Conservation (phyloP, 2,797 vertebrate genomes). For the Aselliscus stoliczkanus region DNA sequence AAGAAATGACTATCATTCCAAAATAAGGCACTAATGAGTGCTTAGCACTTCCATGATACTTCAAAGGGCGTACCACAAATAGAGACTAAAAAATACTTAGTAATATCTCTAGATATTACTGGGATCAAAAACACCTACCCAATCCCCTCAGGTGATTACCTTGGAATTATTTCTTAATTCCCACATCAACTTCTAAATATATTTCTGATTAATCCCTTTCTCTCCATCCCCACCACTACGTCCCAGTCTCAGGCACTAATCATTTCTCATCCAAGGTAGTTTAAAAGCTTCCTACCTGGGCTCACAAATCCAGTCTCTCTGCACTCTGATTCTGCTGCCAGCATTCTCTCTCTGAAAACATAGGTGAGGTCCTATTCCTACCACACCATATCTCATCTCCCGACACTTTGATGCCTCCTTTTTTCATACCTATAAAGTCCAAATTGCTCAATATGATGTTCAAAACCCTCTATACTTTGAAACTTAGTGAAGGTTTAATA, state of each 20-base stretch:
- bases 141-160: neutral
- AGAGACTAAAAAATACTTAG: slow-evolving; percentile 14
- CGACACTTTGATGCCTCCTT: neutral
- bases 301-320: neutral
- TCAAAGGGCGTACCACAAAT: neutral
- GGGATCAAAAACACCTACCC: neutral
- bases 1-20: slow-evolving; percentile 40
- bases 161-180: slow-evolving; percentile 14
- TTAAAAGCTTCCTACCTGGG: neutral
- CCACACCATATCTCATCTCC: neutral
- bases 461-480: neutral
- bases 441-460: neutral
- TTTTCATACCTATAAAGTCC: neutral
- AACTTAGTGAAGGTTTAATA: neutral
- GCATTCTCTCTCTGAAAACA: neutral
- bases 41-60: neutral
- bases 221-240: neutral
- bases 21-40: slow-evolving; percentile 44
- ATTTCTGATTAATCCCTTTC: neutral
- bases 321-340: neutral
- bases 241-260: neutral
- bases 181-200: neutral
- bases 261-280: neutral
- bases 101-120: slow-evolving; percentile 1
- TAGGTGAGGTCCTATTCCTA: neutral